phyloP scores from a whole-genome alignment of 1,140 invertebrate species.

The Trichomalopsis sarcophagae region DNA sequence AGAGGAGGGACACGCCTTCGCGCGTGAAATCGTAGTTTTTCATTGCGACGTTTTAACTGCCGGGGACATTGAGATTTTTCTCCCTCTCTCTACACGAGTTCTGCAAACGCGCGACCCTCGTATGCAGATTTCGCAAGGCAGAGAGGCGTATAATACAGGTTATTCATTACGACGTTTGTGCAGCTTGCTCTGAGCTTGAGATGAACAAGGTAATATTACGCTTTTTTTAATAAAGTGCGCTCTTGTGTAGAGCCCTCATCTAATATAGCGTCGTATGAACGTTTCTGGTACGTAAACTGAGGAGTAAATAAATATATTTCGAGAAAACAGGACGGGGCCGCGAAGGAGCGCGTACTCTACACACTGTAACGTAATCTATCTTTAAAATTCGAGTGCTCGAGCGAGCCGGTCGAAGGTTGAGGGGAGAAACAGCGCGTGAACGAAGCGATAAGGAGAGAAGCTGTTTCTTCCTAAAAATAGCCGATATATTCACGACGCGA shows the following conservation, averaged over 20 bases:
- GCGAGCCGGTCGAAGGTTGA: neutral
- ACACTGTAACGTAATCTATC: slow-evolving; percentile 12
- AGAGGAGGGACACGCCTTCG: neutral
- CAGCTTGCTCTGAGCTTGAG: no score
- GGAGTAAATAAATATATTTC: neutral
- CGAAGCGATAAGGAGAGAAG: slow-evolving; percentile 14
- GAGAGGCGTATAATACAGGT: no score
- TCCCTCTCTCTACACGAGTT: neutral
- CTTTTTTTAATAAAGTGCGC: neutral
- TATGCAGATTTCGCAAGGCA: no score
- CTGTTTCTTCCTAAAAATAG: slow-evolving; percentile 40
- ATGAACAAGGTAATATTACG: neutral
- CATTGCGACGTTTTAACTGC: neutral
- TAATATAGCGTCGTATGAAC: no score
- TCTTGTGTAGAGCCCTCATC: no score
- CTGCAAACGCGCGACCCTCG: no score
- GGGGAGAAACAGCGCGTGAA: slow-evolving; percentile 7
- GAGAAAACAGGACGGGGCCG: no score
- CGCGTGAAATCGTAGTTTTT: neutral
- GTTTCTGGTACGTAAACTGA: no score
- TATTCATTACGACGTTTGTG: no score
- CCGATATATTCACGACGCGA: neutral
- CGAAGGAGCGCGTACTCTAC: no score
- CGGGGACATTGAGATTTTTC: neutral
- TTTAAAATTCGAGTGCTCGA: slow-evolving; percentile 23